phyloP scores from a whole-genome alignment of 2,888 invertebrate genomes.

The Erebia epiphron region DNA sequence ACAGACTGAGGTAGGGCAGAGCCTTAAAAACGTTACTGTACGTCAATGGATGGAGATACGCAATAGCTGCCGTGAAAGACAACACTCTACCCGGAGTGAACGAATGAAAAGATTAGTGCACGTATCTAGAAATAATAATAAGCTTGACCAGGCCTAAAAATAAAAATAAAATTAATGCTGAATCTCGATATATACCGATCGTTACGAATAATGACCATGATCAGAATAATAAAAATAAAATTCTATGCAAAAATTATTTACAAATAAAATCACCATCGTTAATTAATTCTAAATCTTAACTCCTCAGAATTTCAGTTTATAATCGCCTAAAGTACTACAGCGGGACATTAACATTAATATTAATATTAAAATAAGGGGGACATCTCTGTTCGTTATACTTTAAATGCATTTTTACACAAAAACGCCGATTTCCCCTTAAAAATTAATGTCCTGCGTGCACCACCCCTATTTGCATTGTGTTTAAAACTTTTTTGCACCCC shows the following conservation, averaged over 20 bases:
- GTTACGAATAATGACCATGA: constrained; percentile 53
- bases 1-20: no score
- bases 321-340: constrained; percentile 43
- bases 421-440: constrained; percentile 75
- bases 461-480: constrained; percentile 81
- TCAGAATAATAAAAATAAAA: constrained; percentile 62
- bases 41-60: no score
- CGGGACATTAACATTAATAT: constrained; percentile 59
- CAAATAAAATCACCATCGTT: constrained; percentile 43
- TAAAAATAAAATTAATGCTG: background rate
- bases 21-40: no score
- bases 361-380: constrained; percentile 77
- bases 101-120: no score
- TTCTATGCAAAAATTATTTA: constrained; percentile 54
- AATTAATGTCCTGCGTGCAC: constrained; percentile 69
- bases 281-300: constrained; percentile 28
- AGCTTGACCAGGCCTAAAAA: background rate
- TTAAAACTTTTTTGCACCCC: constrained; percentile 65
- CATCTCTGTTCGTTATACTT: constrained; percentile 66
- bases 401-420: constrained; percentile 79
- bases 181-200: constrained; percentile 32
- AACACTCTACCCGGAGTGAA: background rate
- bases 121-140: background rate
- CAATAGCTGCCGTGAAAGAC: no score
- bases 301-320: constrained; percentile 42